phyloP scores from a whole-genome alignment of 2,113 vertebrate genomes.

The Crypturellus undulatus region DNA sequence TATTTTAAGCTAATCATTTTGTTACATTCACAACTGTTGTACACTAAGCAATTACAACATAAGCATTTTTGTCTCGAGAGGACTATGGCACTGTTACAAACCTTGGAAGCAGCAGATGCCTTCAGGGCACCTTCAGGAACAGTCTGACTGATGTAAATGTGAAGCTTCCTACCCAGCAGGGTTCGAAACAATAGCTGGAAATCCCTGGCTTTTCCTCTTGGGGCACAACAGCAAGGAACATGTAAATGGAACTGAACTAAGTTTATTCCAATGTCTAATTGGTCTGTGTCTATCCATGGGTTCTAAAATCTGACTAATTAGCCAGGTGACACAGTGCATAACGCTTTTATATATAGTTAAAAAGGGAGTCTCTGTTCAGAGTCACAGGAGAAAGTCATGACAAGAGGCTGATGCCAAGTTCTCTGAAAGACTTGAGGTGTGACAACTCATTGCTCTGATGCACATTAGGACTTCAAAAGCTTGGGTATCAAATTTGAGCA shows the following conservation, averaged over 20 bases:
- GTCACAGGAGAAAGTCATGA: background rate
- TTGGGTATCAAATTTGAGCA: background rate
- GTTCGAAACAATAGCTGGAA: background rate
- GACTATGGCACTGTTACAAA: background rate
- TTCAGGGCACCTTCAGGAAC: background rate
- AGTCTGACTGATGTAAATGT: background rate
- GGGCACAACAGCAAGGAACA: background rate
- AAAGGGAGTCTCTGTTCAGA: background rate
- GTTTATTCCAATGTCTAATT: background rate
- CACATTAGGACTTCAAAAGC: background rate
- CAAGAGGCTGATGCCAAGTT: background rate
- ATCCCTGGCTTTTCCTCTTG: background rate
- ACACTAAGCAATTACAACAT: accelerated
- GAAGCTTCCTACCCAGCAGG: background rate
- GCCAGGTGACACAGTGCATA: background rate
- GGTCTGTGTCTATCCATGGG: background rate
- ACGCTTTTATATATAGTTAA: background rate
- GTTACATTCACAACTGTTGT: background rate
- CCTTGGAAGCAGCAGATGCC: background rate
- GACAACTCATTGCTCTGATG: background rate
- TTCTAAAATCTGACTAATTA: background rate
- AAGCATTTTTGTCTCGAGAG: background rate
- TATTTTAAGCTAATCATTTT: background rate
- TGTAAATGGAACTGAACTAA: background rate
- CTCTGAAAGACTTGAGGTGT: background rate